Evolutionary conservation across 2,888 invertebrate genomes (phyloP).

Genomic region (Bombyx huttoni): DNA sequence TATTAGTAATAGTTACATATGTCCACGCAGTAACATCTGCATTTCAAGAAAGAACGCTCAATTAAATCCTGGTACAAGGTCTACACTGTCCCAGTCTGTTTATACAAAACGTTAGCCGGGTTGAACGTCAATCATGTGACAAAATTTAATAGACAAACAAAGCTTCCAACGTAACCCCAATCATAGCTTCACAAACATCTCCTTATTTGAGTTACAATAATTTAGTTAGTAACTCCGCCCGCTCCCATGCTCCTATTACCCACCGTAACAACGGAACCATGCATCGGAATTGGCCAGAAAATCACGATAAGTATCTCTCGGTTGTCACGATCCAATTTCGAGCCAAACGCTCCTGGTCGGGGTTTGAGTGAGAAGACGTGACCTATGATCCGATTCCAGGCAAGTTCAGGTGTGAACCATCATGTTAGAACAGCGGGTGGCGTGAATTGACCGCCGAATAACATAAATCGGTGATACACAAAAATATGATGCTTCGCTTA

Average conservation of each 20-base stretch:
- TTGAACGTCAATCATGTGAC: constrained; percentile 31
- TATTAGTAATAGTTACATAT: too few species aligned
- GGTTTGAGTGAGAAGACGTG: constrained; percentile 67
- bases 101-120: constrained; percentile 13
- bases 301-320: constrained; percentile 68
- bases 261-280: constrained; percentile 46
- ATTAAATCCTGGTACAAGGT: background rate
- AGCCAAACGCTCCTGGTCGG: constrained; percentile 59
- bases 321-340: constrained; percentile 69
- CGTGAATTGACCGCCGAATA: constrained; percentile 27
- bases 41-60: too few species aligned
- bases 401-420: constrained; percentile 62
- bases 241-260: constrained; percentile 68
- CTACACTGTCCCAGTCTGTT: constrained; percentile 3
- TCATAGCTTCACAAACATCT: constrained; percentile 42
- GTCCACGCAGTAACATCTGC: too few species aligned
- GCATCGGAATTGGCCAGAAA: constrained; percentile 66
- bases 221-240: constrained; percentile 37
- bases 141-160: constrained; percentile 40
- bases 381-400: constrained; percentile 50
- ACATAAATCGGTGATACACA: constrained; percentile 42
- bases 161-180: constrained; percentile 33
- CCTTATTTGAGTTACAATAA: constrained; percentile 61
- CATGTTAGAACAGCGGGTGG: constrained; percentile 63
- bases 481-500: constrained; percentile 19